Percentiles rank a stretch among this genome's conserved stretches.
Conservation (phyloP, 2,888 invertebrate species). For the Eristalinus aeneus region DNA sequence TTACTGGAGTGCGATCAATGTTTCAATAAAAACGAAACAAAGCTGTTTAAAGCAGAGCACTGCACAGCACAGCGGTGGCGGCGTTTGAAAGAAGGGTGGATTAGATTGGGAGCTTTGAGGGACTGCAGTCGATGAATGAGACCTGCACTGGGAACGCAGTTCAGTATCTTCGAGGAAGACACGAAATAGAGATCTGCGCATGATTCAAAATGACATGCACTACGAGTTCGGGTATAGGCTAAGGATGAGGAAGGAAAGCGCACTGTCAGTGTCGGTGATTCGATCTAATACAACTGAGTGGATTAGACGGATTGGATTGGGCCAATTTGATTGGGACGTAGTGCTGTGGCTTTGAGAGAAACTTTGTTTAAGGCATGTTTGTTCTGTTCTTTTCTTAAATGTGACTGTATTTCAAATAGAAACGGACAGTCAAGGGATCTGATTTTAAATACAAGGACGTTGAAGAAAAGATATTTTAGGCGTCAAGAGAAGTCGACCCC, state of each 20-base stretch:
- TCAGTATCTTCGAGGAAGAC: not conserved
- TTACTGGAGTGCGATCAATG: constrained; percentile 3
- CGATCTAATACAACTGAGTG: no score
- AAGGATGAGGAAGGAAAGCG: not conserved
- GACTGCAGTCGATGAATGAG: not conserved
- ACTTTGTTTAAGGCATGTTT: no score
- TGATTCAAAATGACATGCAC: not conserved
- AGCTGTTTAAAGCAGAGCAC: not conserved
- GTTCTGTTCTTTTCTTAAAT: no score
- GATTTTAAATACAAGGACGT: no score
- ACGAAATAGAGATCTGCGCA: not conserved
- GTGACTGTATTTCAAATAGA: no score
- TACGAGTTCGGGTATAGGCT: not conserved
- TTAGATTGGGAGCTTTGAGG: not conserved
- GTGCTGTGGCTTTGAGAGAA: no score
- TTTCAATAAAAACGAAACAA: constrained; percentile 13
- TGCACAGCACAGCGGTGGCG: not conserved
- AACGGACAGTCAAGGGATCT: no score
- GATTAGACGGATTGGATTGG: no score
- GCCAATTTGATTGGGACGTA: no score
- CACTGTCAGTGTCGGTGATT: not conserved
- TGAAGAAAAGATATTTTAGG: no score
- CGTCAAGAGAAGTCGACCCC: no score
- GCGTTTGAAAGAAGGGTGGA: not conserved
- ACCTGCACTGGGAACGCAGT: not conserved